Evolutionary conservation across 1,140 invertebrate species (phyloP).

Genomic region (Campoletis sonorensis): DNA sequence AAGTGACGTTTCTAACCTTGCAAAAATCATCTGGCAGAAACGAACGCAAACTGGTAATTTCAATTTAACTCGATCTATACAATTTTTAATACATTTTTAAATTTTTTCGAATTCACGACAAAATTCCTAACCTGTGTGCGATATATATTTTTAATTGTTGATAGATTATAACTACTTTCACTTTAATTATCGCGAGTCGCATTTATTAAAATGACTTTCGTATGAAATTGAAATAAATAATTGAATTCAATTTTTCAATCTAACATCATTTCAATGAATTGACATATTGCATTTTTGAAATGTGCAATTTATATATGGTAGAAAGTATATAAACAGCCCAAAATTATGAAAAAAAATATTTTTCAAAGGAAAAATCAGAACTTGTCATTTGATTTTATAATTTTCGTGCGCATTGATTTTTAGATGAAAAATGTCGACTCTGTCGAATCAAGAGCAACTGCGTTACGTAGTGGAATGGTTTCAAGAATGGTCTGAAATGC

Average conservation of each 20-base stretch:
- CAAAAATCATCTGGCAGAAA: slow-evolving; percentile 24
- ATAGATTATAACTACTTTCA: no score
- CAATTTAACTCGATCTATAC: neutral
- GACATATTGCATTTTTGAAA: no score
- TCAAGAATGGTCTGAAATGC: slow-evolving; percentile 91
- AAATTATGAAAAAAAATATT: no score
- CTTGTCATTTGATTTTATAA: neutral
- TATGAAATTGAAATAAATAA: no score
- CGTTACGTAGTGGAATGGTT: slow-evolving; percentile 92
- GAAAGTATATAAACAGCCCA: no score
- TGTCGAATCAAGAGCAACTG: slow-evolving; percentile 83
- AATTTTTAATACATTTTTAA: neutral
- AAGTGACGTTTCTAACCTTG: slow-evolving; percentile 27
- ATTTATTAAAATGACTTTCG: no score
- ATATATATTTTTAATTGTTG: neutral
- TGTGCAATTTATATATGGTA: no score
- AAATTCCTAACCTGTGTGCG: neutral
- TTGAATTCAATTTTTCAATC: no score
- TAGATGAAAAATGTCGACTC: slow-evolving; percentile 69
- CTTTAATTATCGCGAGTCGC: no score
- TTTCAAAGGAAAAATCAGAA: neutral
- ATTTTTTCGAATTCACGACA: neutral
- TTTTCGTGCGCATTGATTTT: slow-evolving; percentile 13
- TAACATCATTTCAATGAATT: no score
- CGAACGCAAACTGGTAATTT: slow-evolving; percentile 34